A percentile compares a stretch with the other conserved stretches of the same genome.
These are phyloP conservation scores for Glyptemys insculpta DNA, from an alignment of 2,797 vertebrate genomes.

Conservation along the genomic window DNA sequence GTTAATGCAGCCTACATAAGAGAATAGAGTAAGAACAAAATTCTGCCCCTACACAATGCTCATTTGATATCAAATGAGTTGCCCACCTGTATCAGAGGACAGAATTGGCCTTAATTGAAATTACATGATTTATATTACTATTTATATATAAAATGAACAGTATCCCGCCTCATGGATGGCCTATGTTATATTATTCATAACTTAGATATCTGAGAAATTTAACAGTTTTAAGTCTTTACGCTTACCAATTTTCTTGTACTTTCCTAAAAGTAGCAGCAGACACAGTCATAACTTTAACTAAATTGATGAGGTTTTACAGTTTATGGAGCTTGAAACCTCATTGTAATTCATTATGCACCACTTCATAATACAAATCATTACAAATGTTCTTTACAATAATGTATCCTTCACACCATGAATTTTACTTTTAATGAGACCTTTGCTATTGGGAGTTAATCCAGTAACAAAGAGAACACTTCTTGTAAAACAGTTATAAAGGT, in stretches of 20 bases:
- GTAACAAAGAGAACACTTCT: background rate
- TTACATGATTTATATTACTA: accelerated
- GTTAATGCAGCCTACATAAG: background rate
- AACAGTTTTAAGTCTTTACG: slow-evolving; percentile 19
- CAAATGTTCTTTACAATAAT: slow-evolving; percentile 11
- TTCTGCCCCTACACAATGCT: background rate
- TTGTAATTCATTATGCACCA: background rate
- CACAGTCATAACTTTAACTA: slow-evolving; percentile 33
- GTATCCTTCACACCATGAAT: slow-evolving; percentile 48
- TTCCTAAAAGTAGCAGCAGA: slow-evolving; percentile 38
- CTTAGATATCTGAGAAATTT: background rate
- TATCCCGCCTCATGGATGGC: background rate
- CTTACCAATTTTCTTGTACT: slow-evolving; percentile 38
- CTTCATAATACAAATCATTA: slow-evolving; percentile 5
- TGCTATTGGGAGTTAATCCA: slow-evolving; percentile 36
- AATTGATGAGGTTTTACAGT: background rate
- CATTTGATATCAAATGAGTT: accelerated
- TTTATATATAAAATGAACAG: background rate
- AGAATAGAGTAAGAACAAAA: background rate
- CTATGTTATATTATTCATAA: background rate
- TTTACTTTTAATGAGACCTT: slow-evolving; percentile 53
- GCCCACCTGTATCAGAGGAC: background rate
- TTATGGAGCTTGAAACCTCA: background rate
- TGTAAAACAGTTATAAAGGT: slow-evolving; percentile 14
- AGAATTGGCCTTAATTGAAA: background rate